Percentiles rank a stretch among this genome's conserved stretches.
Evolutionary conservation across 2,797 vertebrate genomes (phyloP).

Genomic region (Brachyrhaphis roseni): DNA sequence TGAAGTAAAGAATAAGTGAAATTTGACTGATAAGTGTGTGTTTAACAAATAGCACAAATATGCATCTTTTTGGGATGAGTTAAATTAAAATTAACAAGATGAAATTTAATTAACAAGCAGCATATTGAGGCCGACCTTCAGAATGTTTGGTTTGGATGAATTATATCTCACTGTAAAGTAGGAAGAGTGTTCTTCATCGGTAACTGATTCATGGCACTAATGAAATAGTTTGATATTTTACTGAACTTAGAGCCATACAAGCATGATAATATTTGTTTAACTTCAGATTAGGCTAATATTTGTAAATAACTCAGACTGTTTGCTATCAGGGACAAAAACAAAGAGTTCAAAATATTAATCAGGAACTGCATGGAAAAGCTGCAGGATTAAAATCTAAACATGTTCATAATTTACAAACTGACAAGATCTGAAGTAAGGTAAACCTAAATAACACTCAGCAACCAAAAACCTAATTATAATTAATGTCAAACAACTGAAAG

Average conservation of each 20-base stretch:
- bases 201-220: not conserved
- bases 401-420: not conserved
- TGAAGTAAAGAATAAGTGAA: not conserved
- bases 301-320: not conserved
- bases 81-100: not conserved
- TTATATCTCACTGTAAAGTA: not conserved
- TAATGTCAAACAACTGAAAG: constrained; percentile 39
- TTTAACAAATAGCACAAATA: not conserved
- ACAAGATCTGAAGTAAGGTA: not conserved
- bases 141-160: not conserved
- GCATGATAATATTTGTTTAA: not conserved
- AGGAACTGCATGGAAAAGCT: not conserved
- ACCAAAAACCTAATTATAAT: constrained; percentile 21
- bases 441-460: constrained; percentile 16
- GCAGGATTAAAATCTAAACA: not conserved
- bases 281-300: not conserved
- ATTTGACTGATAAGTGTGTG: not conserved
- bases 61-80: not conserved
- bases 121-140: not conserved
- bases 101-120: not conserved
- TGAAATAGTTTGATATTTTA: not conserved
- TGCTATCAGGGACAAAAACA: not conserved
- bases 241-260: not conserved
- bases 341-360: not conserved
- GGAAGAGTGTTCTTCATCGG: not conserved